phyloP scores from a whole-genome alignment of 2,888 invertebrate species.

The Cephus pulcher region DNA sequence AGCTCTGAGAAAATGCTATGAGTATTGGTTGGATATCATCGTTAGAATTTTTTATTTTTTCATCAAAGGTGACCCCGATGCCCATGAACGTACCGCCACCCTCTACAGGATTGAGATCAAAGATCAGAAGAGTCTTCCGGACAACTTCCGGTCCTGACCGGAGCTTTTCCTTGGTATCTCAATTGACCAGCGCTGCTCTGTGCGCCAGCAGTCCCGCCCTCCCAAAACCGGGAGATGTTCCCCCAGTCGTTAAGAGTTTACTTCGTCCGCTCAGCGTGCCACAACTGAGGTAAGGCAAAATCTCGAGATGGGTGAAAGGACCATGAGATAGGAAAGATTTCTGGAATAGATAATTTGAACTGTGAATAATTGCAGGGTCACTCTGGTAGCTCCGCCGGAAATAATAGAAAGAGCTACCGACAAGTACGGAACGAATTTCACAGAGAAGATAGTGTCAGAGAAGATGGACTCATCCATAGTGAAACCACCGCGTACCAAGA shows the following conservation, averaged over 20 bases:
- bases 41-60: conserved; percentile 12
- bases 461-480: conserved; percentile 53
- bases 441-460: conserved; percentile 41
- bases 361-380: conserved; percentile 48
- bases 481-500: conserved; percentile 66
- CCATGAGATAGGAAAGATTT: not conserved
- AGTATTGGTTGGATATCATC: conserved; percentile 10
- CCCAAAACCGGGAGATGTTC: conserved; percentile 67
- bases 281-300: conserved; percentile 61
- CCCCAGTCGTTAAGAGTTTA: conserved; percentile 71
- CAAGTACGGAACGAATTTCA: conserved; percentile 45
- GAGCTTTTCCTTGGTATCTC: conserved; percentile 69
- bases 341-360: not conserved
- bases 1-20: conserved; percentile 55
- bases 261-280: conserved; percentile 72
- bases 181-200: conserved; percentile 72
- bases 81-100: conserved; percentile 44
- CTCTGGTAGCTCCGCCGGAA: conserved; percentile 54
- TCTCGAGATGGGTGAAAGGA: not conserved
- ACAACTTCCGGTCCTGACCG: conserved; percentile 69
- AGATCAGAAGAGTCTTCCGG: conserved; percentile 71
- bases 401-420: conserved; percentile 48
- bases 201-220: conserved; percentile 73
- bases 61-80: conserved; percentile 22
- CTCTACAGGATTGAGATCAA: conserved; percentile 69